Conservation (phyloP, 2,113 vertebrate species). For the human (Homo sapiens) region GRCh38 chr2:114626501-114627000, state of each 20-base stretch:
- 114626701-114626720: not conserved
- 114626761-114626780: constrained; percentile 1
- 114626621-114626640: not conserved
- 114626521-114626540: not conserved
- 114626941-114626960: not conserved
- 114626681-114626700: not conserved
- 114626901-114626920: not conserved
- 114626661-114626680: not conserved
- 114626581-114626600: not conserved
- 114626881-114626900: constrained; percentile 28
- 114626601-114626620: not conserved
- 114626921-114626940: not conserved
- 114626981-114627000: not conserved
- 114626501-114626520: not conserved
- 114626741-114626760: not conserved
- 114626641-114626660: not conserved
- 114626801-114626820: not conserved
- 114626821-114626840: not conserved
- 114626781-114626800: not conserved
- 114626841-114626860: not conserved
- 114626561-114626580: constrained; percentile 38
- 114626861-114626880: not conserved
- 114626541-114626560: not conserved
- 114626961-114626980: constrained; percentile 2
- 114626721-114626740: not conserved